phyloP scores from a whole-genome alignment of 2,113 vertebrate species.

The Tupaia tana region DNA sequence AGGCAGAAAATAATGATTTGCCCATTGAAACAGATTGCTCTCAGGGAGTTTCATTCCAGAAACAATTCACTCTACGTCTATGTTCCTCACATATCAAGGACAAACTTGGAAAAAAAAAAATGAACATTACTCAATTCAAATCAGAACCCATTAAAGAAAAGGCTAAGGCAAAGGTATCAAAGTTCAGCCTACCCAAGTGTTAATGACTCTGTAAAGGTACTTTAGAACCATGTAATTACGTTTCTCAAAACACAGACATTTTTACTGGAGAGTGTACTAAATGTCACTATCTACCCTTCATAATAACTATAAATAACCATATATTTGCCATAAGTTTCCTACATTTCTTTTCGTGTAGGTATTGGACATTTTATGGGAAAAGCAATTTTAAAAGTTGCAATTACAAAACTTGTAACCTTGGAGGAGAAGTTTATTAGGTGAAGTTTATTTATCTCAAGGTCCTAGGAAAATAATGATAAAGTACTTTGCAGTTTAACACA shows the following conservation, averaged over 20 bases:
- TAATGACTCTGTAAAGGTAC: conserved; percentile 64
- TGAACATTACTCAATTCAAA: conserved; percentile 56
- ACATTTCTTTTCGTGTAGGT: conserved; percentile 52
- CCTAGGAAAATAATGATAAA: conserved; percentile 65
- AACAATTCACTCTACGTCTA: not conserved
- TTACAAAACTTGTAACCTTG: conserved; percentile 66
- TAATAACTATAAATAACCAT: conserved; percentile 54
- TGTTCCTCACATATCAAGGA: conserved; percentile 62
- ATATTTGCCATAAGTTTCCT: conserved; percentile 40
- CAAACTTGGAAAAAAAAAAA: conserved; percentile 46
- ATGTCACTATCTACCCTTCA: conserved; percentile 56
- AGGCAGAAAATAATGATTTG: not conserved
- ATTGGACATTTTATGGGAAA: conserved; percentile 49
- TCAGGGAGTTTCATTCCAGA: conserved; percentile 33
- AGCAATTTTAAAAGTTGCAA: conserved; percentile 63
- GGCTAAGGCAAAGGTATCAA: conserved; percentile 65
- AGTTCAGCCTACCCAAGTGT: conserved; percentile 64
- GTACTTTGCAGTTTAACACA: conserved; percentile 41
- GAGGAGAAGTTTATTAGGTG: conserved; percentile 59
- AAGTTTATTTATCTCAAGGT: conserved; percentile 70
- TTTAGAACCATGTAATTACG: conserved; percentile 71
- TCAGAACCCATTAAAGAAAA: conserved; percentile 73
- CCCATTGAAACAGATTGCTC: not conserved
- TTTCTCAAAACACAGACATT: conserved; percentile 32
- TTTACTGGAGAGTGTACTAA: conserved; percentile 56